A percentile compares a stretch with the other conserved stretches of the same genome.
phyloP scores from a whole-genome alignment of 2,113 vertebrate species.

The Gallinago jamesoni region DNA sequence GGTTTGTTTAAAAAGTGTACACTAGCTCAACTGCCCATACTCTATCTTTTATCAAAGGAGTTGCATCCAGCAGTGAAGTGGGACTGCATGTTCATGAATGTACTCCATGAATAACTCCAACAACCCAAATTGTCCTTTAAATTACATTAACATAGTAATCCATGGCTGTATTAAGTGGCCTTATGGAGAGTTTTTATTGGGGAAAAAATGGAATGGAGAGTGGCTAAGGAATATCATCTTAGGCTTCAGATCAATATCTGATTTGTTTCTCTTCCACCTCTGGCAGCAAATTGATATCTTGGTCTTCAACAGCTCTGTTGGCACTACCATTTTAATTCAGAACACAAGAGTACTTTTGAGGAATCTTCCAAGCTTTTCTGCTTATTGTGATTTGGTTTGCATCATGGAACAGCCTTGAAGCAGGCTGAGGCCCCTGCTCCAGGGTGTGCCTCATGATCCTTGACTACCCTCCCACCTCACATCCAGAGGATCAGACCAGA shows the following conservation, averaged over 20 bases:
- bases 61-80: neutral
- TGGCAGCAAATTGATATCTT: neutral
- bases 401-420: neutral
- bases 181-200: neutral
- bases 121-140: neutral
- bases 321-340: neutral
- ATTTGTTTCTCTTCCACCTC: neutral
- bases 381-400: neutral
- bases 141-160: neutral
- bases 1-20: neutral
- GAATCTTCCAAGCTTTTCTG: neutral
- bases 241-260: neutral
- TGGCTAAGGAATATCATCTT: neutral
- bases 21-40: neutral
- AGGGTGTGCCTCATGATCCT: neutral
- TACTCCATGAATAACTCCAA: neutral
- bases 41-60: neutral
- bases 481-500: neutral
- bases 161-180: neutral
- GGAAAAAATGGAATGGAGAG: neutral
- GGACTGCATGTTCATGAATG: neutral
- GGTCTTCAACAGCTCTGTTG: neutral
- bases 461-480: neutral
- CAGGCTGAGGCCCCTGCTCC: neutral
- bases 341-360: neutral